Evolutionary conservation across 1,140 invertebrate species (phyloP), one percentile per base, ranked within the genome.

Genomic region (Lordiphosa mommai): DNA sequence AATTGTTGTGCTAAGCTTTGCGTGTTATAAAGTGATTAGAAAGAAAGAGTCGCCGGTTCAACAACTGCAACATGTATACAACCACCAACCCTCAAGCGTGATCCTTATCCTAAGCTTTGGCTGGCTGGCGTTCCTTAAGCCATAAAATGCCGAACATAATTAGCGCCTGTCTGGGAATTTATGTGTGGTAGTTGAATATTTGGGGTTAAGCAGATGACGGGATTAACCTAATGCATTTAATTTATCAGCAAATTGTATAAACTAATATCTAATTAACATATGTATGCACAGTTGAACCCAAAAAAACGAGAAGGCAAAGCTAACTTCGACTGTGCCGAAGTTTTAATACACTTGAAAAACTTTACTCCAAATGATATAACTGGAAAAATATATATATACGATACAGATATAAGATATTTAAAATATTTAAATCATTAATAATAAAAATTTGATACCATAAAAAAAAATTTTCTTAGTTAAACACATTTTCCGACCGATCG

Each of bases 21-120:
- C 74, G 73, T 79, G 73, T 60, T 59, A 48, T 58, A 70, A 61
- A 53, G 74, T 61, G 73, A 79, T 79, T 79, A 74, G 49, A 64
- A 40, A 58, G 13, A 57, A 20, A 32, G 30, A 38, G 32, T 40
- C 20, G 55, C 49, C 49, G 30, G 44, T 32, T 51, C 27, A 38
- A 46, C 55, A 50, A 46, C 30, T 33, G 29, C 16, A 43, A 13
- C 9, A 27, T 5, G 13, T 12, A 43, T 29, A 2, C 27, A 12
- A 43, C 10, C 40, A 20, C 20, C 7, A 36, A 27, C 30, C 44
- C 10, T 40, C 40, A 53, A 56, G 72, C 59, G 53, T 58, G 74
- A 73, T 73, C 49, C 40, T 44, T 58, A 68, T 72, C 61, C 46
- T 65, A 36, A 44, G 36, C 34, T 55, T 46, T 51, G 46, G 56